Percentiles rank a stretch among this genome's conserved stretches.
Conservation (phyloP, 2,113 vertebrate species). For the Psittacula cyanocephala region DNA sequence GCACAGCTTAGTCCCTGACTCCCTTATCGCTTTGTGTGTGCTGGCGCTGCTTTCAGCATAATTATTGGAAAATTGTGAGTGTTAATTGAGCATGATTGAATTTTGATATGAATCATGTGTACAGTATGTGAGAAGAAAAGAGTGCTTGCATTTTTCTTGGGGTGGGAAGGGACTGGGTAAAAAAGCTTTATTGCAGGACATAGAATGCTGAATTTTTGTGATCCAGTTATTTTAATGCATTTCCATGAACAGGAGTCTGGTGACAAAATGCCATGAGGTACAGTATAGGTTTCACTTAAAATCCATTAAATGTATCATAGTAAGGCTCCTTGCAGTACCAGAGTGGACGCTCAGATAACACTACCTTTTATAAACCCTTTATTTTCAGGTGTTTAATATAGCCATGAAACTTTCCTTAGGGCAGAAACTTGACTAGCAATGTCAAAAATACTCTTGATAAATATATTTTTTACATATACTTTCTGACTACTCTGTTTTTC, state of each 20-base stretch:
- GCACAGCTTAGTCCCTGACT: constrained; percentile 60
- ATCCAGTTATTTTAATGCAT: neutral
- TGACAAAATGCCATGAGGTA: neutral
- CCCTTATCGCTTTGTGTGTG: constrained; percentile 48
- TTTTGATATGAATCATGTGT: constrained; percentile 57
- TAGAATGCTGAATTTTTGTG: neutral
- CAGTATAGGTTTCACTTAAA: neutral
- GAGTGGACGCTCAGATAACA: neutral
- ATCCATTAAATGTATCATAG: neutral
- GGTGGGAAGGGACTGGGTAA: neutral
- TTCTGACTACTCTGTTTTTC: neutral
- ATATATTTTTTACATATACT: neutral
- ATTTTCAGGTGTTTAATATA: constrained; percentile 1
- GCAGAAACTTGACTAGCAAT: neutral
- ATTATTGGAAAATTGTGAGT: constrained; percentile 66
- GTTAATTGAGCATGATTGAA: constrained; percentile 68
- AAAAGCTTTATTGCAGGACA: neutral
- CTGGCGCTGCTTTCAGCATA: constrained; percentile 49
- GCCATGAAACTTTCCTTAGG: neutral
- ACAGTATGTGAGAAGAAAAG: neutral
- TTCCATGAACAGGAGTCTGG: neutral
- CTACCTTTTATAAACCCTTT: neutral
- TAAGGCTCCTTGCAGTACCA: neutral
- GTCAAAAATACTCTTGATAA: neutral
- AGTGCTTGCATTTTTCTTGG: neutral